Evolutionary conservation across 1,140 invertebrate genomes (phyloP), one percentile per base, ranked within the genome.

Genomic region (Hycleus cichorii): DNA sequence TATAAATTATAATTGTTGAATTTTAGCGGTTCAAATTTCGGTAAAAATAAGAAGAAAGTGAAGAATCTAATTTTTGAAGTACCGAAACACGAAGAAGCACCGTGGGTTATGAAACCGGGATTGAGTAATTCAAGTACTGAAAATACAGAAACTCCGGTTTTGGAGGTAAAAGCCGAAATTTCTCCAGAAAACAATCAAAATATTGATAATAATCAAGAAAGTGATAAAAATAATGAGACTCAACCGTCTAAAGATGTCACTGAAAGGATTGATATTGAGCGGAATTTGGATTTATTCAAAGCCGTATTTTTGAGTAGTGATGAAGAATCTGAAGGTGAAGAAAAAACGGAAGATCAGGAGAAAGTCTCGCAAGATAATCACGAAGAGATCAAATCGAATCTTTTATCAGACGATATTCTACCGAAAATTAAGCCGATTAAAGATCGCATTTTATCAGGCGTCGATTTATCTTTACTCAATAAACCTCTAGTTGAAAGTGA

Each of bases 1-100:
- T 40, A 4, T 7, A 4, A 32, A 32, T 32, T 32, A 0, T 26
- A 39, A 47, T 57, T 56, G 8, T 32, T 9, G 46, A 39, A 39
- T 69, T 69, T 58, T 47, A 73, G 71, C 12, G 64, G 64, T 47
- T 47, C 63, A 24, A 59, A 64, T 42, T 32, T 54, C n/a, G 45
- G 48, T 42, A 62, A 60, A 39, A 60, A 60, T 26, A 66, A 52
- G 55, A 70, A 64, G 26, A 58, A 65, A 38, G 69, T 65, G 0
- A 69, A 68, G 46, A 70, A 72, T 59, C 60, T 74, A 3, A 72
- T 74, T 47, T 74, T 74, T 45, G 69, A 74, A 60, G 69, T 69
- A 48, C 67, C 70, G 42, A 71, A 70, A 52, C 61, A 68, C 56
- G 12, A 44, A 8, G 70, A 71, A 46, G 58, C 59, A n/a, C 49